phyloP scores from a whole-genome alignment of 2,888 invertebrate genomes.

The Phrixothrix hirtus region DNA sequence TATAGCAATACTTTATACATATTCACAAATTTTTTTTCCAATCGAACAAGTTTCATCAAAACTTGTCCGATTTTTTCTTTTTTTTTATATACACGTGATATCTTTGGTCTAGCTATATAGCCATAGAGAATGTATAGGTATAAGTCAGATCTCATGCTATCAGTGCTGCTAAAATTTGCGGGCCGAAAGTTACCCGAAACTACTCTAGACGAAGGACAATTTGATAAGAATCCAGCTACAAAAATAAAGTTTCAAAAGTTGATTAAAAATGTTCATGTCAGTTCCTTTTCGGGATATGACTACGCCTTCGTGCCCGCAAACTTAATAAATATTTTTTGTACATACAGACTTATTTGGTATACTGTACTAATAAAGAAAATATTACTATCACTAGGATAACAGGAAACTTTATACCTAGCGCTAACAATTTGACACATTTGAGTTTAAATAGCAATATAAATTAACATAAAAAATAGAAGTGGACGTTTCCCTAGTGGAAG shows the following conservation, averaged over 20 bases:
- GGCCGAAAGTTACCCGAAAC: conserved; percentile 39
- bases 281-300: conserved; percentile 45
- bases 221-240: conserved; percentile 43
- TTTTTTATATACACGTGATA: conserved; percentile 54
- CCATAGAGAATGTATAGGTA: conserved; percentile 34
- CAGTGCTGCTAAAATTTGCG: conserved; percentile 32
- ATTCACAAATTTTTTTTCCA: conserved; percentile 53
- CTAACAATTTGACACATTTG: conserved; percentile 36
- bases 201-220: conserved; percentile 37
- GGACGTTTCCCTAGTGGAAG: conserved; percentile 30
- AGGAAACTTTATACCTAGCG: conserved; percentile 29
- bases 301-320: conserved; percentile 40
- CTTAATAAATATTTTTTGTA: conserved; percentile 31
- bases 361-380: conserved; percentile 40
- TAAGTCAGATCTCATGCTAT: conserved; percentile 32
- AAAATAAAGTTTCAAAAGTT: conserved; percentile 46
- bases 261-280: conserved; percentile 42
- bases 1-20: conserved; percentile 55
- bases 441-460: conserved; percentile 18
- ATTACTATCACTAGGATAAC: conserved; percentile 37
- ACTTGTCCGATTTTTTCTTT: conserved; percentile 37
- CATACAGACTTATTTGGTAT: conserved; percentile 45
- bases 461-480: conserved; percentile 6
- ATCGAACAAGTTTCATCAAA: conserved; percentile 13
- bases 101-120: conserved; percentile 55